Base-by-base conservation (phyloP, 37 sponge, comb jelly and placozoan genomes). In the Petrosia ficiformis region DNA sequence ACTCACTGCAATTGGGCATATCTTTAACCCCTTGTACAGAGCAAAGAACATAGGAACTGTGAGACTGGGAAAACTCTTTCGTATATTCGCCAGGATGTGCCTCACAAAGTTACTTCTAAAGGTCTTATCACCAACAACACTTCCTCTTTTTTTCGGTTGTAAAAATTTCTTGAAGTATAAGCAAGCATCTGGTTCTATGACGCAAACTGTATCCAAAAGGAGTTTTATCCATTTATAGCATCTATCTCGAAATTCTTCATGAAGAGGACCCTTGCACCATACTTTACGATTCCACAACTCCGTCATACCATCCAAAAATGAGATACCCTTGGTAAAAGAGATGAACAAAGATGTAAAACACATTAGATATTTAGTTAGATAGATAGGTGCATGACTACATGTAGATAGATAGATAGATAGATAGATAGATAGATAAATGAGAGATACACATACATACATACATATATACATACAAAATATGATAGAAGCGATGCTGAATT, bases 271-370 rank as follows among this genome's bases (percentile, higher is more conserved):
- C 25, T 43, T 72, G 34, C 6, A 44, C 54, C 57, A 52, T 48
- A 0, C 33, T 48, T 43, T 44, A 0, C 44, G 2, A 6, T 72
- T 3, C 32, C 48, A 48, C 4, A 72, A 44, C 4, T 72, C 73
- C 21, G 32, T 72, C 48, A 72, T 30, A 29, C 31, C 39, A 1
- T 72, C 73, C 44, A 72, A 31, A 72, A 72, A 72, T 11, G 1
- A 3, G 44, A 72, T 44, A 72, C 48, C 73, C 73, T 72, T 26
- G n/a, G n/a, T n/a, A n/a, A n/a, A n/a, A n/a, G n/a, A n/a, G n/a
- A n/a, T n/a, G n/a, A n/a, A n/a, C n/a, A n/a, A n/a, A n/a, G n/a
- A n/a, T n/a, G n/a, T n/a, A n/a, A n/a, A n/a, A n/a, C n/a, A n/a
- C n/a, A n/a, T n/a, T n/a, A n/a, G n/a, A n/a, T n/a, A n/a, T n/a